Evolutionary conservation across 2,113 vertebrate species (phyloP), one percentile per base, ranked within the genome.

Genomic region (Alouatta palliata): DNA sequence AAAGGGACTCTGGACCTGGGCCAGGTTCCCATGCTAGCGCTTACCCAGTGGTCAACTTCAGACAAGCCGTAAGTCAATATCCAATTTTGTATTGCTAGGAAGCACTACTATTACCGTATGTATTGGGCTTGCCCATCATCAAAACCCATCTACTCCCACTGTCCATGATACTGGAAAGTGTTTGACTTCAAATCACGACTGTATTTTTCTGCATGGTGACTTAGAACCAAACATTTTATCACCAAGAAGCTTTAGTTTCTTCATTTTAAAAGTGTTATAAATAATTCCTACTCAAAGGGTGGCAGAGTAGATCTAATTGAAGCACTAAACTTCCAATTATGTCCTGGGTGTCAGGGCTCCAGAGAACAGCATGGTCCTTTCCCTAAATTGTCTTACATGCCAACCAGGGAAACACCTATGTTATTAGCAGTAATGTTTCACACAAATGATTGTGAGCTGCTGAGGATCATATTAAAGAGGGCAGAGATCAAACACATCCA

Each of bases 41-140:
- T 98, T 87, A 94, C 93, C 95, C 92, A 96, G 40, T 68, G 61
- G 85, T 97, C 97, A 94, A 77, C 77, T 90, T 90, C 80, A 94
- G 92, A 64, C 76, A 71, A 90, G 61, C 30, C 68, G 47, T 19
- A 91, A 90, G 70, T 87, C 94, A 95, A 47, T 13, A 93, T 47
- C 79, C 49, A 86, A 61, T 85, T 73, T 11, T 32, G 32, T 6
- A n/a, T 30, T 64, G 37, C 70, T n/a, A 47, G 89, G 49, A 92
- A 85, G 37, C 54, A 32, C 13, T 43, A 25, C 19, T n/a, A 40
- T 37, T 30, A 37, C 49, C 40, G 32, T 8, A 61, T 8, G 76
- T 10, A 45, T 0, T 37, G 23, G 47, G 30, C 61, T 58, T 64
- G 12, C 25, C 85, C 20, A 49, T 70, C 86, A 61, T 40, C 86